Evolutionary conservation across 1,140 invertebrate genomes (phyloP), one percentile per base, ranked within the genome.

Genomic region (Drusus annulatus): DNA sequence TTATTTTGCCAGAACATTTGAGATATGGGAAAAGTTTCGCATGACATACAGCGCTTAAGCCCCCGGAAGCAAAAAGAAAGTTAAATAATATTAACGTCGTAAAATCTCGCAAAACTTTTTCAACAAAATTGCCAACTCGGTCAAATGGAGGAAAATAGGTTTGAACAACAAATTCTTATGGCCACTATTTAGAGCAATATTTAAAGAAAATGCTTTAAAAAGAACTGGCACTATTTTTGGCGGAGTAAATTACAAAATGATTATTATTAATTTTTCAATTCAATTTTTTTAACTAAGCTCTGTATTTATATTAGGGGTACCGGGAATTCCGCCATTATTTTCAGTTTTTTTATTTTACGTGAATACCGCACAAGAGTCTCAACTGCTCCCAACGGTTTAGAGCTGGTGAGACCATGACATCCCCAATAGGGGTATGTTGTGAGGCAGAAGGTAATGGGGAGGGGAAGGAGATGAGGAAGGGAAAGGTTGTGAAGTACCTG

Each of bases 81-180:
- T 71, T 71, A 71, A 71, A 71, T 51, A 71, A 71, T 71, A 71
- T 71, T 71, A 52, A 71, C 51, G 68, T 52, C 68, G 68, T 71
- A 71, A 71, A 71, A 71, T 23, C 31, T 31, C 23, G 51, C 45
- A 13, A 71, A 71, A 17, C 25, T 71, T 71, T 71, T 23, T 28
- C 19, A 71, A 23, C 17, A 71, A 71, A 52, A 23, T 25, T 52
- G 19, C 68, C 21, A 71, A 50, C 68, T 71, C 45, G 45, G 68
- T 71, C 68, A 50, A 71, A 71, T 71, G 68, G 50, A 71, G 68
- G 68, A 50, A 25, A 71, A 71, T 52, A 31, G 8, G 62, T 21
- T 28, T 65, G 62, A n/a, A 28, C 62, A 65, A 28, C 62, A 65
- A 65, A 65, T 65, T 65, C 28, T 17, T 28, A 17, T 60, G 19